Conservation (phyloP, 53 echinoderm and acorn worm genomes). For the Astropecten irregularis region DNA sequence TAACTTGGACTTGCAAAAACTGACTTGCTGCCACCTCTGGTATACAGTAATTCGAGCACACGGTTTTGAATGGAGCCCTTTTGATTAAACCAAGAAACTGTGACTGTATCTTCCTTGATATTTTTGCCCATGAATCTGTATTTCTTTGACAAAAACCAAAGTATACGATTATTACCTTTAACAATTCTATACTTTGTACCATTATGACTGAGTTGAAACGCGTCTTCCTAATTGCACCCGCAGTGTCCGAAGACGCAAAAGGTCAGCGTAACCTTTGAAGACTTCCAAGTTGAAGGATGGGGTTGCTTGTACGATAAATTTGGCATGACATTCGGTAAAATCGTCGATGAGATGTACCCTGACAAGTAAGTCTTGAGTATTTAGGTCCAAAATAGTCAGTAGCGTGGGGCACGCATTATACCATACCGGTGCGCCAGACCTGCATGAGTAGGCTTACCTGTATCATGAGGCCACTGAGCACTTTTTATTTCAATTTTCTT, state of each 20-base stretch:
- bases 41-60: too few species aligned
- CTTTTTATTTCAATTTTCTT: too few species aligned
- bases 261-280: neutral
- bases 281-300: constrained; percentile 11
- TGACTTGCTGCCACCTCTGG: too few species aligned
- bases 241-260: neutral
- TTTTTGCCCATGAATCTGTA: too few species aligned
- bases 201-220: too few species aligned
- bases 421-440: neutral
- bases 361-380: neutral
- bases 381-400: neutral
- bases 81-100: too few species aligned
- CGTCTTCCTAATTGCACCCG: neutral
- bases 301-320: constrained; percentile 16
- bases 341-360: constrained; percentile 7
- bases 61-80: too few species aligned
- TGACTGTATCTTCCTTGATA: too few species aligned
- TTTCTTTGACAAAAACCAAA: too few species aligned
- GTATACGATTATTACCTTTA: too few species aligned
- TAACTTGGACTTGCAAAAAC: too few species aligned
- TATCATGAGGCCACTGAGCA: neutral
- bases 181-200: too few species aligned
- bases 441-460: neutral
- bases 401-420: neutral
- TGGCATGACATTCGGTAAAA: neutral